Base-by-base conservation (phyloP, 1,140 invertebrate species). In the Drosophila saltans region DNA sequence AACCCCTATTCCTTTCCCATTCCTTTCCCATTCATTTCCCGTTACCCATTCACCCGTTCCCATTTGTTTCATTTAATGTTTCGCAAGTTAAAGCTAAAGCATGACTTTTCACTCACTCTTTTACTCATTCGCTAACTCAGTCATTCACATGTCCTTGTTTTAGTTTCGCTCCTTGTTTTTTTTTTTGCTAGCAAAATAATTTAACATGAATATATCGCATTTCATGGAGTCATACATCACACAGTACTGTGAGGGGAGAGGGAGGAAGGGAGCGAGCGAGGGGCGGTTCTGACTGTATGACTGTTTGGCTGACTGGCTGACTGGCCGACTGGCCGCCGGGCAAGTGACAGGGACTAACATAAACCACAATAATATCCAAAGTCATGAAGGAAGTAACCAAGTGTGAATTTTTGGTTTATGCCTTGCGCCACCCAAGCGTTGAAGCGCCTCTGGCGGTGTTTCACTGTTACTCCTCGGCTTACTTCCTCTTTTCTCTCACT, bases 361-460 rank as follows among this genome's bases (percentile, higher is more conserved):
- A 89, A 89, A 89, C 84, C 84, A 89, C 84, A 89, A 89, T 89
- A 89, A 89, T 89, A 89, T 89, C 84, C 77, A 89, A 89, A 89
- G 84, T 89, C 84, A 89, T 89, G 84, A 89, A 89, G 84, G 78
- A 89, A 89, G 84, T 89, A 89, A 89, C 84, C 84, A 89, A 89
- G 84, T 89, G 84, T 89, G 84, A 89, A 89, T 89, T 88, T 88
- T 89, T 69, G 78, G 84, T 89, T 89, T 89, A 89, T 89, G 84
- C 80, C 81, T 89, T 76, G 80, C 77, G 66, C 45, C 78, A 72
- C 69, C 75, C 66, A 48, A 69, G 52, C 68, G 70, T 62, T 69
- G 48, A 73, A 80, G 64, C 71, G 80, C 60, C 57, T 60, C 64
- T 57, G 26, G 39, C 48, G n/a, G 28, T 39, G 30, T 30, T 16